phyloP scores from a whole-genome alignment of 2,797 vertebrate species.

The Bovichtus variegatus region DNA sequence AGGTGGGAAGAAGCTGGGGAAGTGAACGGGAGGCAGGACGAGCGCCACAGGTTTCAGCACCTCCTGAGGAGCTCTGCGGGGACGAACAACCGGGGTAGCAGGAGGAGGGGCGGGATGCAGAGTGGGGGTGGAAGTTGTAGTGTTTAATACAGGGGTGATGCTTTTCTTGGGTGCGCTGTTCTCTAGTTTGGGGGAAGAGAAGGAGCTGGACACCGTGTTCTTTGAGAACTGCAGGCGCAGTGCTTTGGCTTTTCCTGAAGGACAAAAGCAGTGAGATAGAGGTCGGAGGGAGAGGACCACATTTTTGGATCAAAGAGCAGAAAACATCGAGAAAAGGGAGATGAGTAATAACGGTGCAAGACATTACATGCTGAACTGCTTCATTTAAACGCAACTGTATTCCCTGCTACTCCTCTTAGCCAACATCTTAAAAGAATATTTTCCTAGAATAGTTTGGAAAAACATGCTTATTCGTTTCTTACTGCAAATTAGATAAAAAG shows the following conservation, averaged over 20 bases:
- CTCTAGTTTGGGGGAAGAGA: conserved; percentile 32
- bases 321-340: not conserved
- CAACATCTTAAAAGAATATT: not conserved
- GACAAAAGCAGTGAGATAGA: conserved; percentile 18
- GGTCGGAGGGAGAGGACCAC: not conserved
- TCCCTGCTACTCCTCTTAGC: not conserved
- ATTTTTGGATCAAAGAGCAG: conserved; percentile 3
- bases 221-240: conserved; percentile 26
- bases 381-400: not conserved
- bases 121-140: not conserved
- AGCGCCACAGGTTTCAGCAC: conserved; percentile 82
- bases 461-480: not conserved
- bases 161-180: not conserved
- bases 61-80: conserved; percentile 56
- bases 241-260: conserved; percentile 63
- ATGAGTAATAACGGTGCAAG: not conserved
- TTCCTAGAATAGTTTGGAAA: conserved; percentile 6
- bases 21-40: conserved; percentile 78
- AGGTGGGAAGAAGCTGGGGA: conserved; percentile 59
- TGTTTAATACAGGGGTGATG: not conserved
- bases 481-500: not conserved
- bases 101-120: not conserved
- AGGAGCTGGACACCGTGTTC: conserved; percentile 2
- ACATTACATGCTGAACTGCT: not conserved
- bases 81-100: not conserved